Base-by-base conservation (phyloP, 2,113 vertebrate species). In the Melanerpes formicivorus region DNA sequence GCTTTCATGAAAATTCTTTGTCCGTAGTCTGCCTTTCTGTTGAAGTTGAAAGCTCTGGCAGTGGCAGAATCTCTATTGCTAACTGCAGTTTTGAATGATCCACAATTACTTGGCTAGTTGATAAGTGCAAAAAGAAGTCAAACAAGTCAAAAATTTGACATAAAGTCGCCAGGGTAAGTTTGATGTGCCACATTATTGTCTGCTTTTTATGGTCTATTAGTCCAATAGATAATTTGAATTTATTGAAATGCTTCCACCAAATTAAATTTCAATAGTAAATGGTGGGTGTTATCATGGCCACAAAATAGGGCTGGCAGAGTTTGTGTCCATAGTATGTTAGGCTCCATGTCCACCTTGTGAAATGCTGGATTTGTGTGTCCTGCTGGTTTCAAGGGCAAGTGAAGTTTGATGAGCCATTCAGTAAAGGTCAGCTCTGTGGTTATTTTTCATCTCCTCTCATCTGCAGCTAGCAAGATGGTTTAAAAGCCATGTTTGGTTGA, bases 91-190 rank as follows among this genome's bases (percentile, higher is more conserved):
- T 59, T 62, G 77, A 60, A 89, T 50, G 70, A 64, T 64, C 59
- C 64, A 77, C 58, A 50, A 85, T 84, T 82, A 48, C 82, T 70
- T 92, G 40, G 12, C 44, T 71, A 80, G 76, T 65, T 4, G 1
- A 23, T 89, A 72, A 32, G 18, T 65, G 76, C 70, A 84, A 80
- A 80, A 71, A 90, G 44, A 77, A 95, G 75, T 88, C 80, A 82
- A 72, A 58, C 8, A 67, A 75, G 34, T 40, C 4, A 66, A 54
- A 72, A 42, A 63, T 56, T 21, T 64, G 71, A 27, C 19, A 27
- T 44, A 16, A 52, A 77, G 58, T 21, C 25, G 9, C 14, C n/a
- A 52, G 82, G 6, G 22, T 48, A 40, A 8, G 6, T 44, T 30
- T 67, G 37, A 44, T 29, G 6, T 85, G 44, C 60, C 4, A 1